A percentile compares a stretch with the other conserved stretches of the same genome.
phyloP scores from a whole-genome alignment of 2,888 invertebrate genomes.

The Brenthis ino region DNA sequence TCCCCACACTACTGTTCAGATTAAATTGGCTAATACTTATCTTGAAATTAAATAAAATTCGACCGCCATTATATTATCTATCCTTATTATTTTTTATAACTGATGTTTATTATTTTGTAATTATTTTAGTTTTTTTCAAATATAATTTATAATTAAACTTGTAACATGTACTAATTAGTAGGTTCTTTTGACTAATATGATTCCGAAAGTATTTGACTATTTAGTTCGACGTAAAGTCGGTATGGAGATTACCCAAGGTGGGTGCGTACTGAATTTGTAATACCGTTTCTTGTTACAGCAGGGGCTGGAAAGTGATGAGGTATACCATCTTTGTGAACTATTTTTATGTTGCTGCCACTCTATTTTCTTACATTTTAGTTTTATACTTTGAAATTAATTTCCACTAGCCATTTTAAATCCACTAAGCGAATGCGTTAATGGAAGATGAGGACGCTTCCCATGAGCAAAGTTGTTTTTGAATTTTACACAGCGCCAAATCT shows the following conservation, averaged over 20 bases:
- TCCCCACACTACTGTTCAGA: conserved; percentile 52
- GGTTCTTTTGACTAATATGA: conserved; percentile 24
- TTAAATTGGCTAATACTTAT: conserved; percentile 51
- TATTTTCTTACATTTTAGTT: conserved; percentile 78
- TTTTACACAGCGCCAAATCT: conserved; percentile 63
- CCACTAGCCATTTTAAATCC: conserved; percentile 77
- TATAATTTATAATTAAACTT: conserved; percentile 34
- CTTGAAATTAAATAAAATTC: conserved; percentile 35
- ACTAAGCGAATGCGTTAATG: conserved; percentile 78
- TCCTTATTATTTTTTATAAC: conserved; percentile 40
- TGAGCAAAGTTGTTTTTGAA: conserved; percentile 70
- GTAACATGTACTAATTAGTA: conserved; percentile 27
- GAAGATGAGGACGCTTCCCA: conserved; percentile 80
- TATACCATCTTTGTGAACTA: conserved; percentile 84
- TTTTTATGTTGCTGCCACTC: conserved; percentile 82
- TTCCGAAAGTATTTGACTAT: conserved; percentile 31
- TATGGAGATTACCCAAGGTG: conserved; percentile 76
- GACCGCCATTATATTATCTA: conserved; percentile 29
- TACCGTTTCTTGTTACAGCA: conserved; percentile 88
- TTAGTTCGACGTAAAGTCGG: conserved; percentile 46
- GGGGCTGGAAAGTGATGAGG: conserved; percentile 97
- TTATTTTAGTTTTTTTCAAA: conserved; percentile 40
- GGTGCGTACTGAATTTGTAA: conserved; percentile 82
- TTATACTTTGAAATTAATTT: conserved; percentile 75
- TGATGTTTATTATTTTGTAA: conserved; percentile 40